Evolutionary conservation across 2,797 vertebrate genomes (phyloP), one percentile per base, ranked within the genome.

Genomic region (Schizopygopsis pylzovi): DNA sequence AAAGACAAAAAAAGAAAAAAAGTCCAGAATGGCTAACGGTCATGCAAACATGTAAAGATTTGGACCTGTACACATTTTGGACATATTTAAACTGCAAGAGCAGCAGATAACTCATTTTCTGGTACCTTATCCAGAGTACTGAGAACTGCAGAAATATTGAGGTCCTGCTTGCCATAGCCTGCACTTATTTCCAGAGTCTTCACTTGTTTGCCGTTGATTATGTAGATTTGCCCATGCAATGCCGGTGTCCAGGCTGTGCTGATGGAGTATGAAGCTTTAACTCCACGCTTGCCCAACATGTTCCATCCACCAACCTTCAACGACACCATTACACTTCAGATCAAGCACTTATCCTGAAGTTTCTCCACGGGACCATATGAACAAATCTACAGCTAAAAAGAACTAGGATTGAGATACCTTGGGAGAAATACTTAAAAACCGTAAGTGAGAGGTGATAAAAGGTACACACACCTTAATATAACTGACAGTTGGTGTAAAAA

Each of bases 181-280:
- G 95, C 89, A 81, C 89, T 93, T 90, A 98, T 94, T 84, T 90
- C 92, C 83, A 98, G 87, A 88, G 92, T 89, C 90, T 95, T 96
- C 79, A 79, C 89, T 88, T 22, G 85, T 82, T 92, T 93, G 0
- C 92, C 94, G 45, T 92, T 94, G 90, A 97, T 94, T 70, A 96
- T 49, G 54, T 91, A 95, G 82, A 97, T 71, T 73, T 97, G 93
- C 25, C 92, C 96, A 85, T 92, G 94, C 76, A 96, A 49, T 1
- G 92, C 87, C 6, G 92, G 91, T 72, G 93, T 96, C 97, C 97
- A 98, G 84, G 94, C 68, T 0, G 96, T 96, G 88, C 91, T 88
- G 7, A 97, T 71, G 89, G 91, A 93, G 87, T 92, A 92, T 0
- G 94, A 95, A 22, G 90, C 93, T 84, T 93, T 95, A 52, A 94